phyloP scores from a whole-genome alignment of 2,888 invertebrate genomes.

The Coremacera marginata region DNA sequence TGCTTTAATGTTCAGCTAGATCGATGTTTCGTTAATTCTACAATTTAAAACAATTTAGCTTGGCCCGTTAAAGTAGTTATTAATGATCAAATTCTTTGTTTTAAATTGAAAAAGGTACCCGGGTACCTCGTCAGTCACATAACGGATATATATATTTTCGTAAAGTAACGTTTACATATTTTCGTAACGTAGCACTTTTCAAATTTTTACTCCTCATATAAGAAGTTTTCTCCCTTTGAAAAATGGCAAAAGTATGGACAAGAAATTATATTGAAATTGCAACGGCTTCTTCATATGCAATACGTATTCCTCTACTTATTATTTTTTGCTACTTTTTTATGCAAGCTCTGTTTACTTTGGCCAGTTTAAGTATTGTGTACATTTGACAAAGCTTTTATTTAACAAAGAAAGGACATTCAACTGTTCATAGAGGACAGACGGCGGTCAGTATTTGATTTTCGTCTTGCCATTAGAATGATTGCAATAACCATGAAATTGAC shows the following conservation, averaged over 20 bases:
- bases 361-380: neutral
- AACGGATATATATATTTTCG: too few relatives aligned
- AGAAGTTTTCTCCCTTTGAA: neutral
- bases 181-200: too few relatives aligned
- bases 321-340: conserved; percentile 5
- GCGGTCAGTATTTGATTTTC: neutral
- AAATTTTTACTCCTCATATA: neutral
- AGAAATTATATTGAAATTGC: conserved; percentile 14
- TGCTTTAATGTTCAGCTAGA: too few relatives aligned
- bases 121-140: too few relatives aligned
- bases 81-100: too few relatives aligned
- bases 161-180: too few relatives aligned
- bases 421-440: neutral
- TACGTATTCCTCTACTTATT: neutral
- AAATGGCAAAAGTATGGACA: neutral
- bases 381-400: neutral
- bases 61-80: too few relatives aligned
- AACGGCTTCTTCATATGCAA: conserved; percentile 19
- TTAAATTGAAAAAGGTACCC: too few relatives aligned
- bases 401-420: neutral
- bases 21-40: too few relatives aligned
- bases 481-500: neutral
- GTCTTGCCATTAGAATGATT: neutral
- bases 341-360: neutral
- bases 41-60: too few relatives aligned